phyloP scores from a whole-genome alignment of 2,888 invertebrate species.

The Troilus luridus region DNA sequence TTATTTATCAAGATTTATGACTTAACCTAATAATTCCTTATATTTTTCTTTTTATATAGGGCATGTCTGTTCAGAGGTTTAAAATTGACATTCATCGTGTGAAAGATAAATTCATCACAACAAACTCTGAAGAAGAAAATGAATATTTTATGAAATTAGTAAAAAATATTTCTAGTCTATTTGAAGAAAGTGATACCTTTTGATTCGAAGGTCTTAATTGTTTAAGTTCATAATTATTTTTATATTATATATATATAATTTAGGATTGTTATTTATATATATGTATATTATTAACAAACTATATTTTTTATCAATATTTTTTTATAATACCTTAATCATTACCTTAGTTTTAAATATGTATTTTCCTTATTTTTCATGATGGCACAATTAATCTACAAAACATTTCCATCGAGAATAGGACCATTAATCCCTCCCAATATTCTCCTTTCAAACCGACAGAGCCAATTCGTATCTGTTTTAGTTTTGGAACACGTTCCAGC shows the following conservation, averaged over 20 bases:
- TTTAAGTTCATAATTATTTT: not conserved
- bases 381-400: not conserved
- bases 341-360: not conserved
- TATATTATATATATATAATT: not conserved
- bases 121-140: not conserved
- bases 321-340: not conserved
- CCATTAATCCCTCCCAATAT: no score
- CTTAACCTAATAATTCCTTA: not conserved
- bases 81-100: slow-evolving; percentile 60
- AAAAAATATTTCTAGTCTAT: not conserved
- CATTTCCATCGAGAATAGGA: no score
- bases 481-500: no score
- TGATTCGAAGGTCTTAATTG: not conserved
- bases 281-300: not conserved
- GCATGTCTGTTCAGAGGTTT: slow-evolving; percentile 2
- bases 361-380: not conserved
- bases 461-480: no score
- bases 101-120: slow-evolving; percentile 60
- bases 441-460: no score
- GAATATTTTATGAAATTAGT: slow-evolving; percentile 45
- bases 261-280: not conserved
- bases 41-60: not conserved
- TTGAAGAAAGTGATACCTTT: not conserved
- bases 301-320: not conserved
- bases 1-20: not conserved